phyloP scores from a whole-genome alignment of 2,797 vertebrate species.

The Pipistrellus nathusii region DNA sequence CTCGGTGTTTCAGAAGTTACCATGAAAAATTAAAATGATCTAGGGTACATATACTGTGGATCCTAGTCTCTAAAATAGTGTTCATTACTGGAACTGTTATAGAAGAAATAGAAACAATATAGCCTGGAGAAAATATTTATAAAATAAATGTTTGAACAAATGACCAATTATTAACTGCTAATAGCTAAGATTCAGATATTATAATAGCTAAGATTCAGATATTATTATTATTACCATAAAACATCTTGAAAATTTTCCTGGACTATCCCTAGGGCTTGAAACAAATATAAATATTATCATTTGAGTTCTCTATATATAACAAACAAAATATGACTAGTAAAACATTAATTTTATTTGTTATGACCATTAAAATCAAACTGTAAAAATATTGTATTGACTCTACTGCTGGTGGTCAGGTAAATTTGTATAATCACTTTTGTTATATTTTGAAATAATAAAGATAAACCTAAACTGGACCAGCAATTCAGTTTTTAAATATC shows the following conservation, averaged over 20 bases:
- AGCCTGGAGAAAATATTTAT: not conserved
- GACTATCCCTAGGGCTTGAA: not conserved
- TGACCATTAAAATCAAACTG: not conserved
- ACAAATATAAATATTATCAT: not conserved
- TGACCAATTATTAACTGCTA: not conserved
- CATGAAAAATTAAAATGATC: constrained; percentile 30
- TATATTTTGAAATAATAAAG: not conserved
- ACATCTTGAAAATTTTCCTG: not conserved
- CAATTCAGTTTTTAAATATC: not conserved
- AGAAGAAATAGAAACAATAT: not conserved
- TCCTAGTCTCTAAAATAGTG: not conserved
- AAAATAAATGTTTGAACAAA: not conserved
- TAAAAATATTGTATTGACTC: not conserved
- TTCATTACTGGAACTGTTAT: not conserved
- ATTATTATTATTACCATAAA: not conserved
- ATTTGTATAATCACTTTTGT: not conserved
- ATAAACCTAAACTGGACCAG: not conserved
- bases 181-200: not conserved
- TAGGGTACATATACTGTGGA: not conserved
- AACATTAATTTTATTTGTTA: not conserved
- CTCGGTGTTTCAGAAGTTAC: not conserved
- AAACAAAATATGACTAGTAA: not conserved
- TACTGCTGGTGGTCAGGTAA: not conserved
- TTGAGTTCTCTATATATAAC: not conserved
- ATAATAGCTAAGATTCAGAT: not conserved